Conservation (phyloP, 2,113 vertebrate species). For the Gallinago media region DNA sequence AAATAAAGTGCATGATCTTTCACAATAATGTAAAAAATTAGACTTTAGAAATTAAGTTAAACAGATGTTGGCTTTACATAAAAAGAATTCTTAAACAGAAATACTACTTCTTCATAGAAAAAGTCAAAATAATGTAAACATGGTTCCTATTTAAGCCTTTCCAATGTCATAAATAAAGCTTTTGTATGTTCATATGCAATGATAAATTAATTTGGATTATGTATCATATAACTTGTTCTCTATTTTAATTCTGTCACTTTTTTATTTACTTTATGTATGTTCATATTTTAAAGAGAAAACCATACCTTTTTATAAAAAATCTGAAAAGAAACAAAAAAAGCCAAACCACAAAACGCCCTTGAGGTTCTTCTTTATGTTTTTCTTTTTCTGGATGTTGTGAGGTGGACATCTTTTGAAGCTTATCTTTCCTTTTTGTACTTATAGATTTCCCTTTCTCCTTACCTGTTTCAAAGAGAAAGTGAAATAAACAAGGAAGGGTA, state of each 20-base stretch:
- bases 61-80: background rate
- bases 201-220: background rate
- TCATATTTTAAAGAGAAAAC: background rate
- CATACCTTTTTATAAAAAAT: background rate
- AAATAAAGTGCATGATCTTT: background rate
- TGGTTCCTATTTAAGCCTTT: background rate
- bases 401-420: constrained; percentile 13
- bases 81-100: background rate
- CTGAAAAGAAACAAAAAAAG: background rate
- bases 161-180: background rate
- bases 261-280: background rate
- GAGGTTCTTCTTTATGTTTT: background rate
- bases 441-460: background rate
- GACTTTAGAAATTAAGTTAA: background rate
- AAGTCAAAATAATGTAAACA: background rate
- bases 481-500: background rate
- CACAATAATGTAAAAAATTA: background rate
- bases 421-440: background rate
- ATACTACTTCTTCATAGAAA: background rate
- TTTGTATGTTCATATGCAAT: background rate
- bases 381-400: background rate
- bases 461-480: constrained; percentile 29
- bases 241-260: background rate
- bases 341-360: background rate
- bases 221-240: background rate